phyloP scores from a whole-genome alignment of 1,140 invertebrate species.

The Leptinotarsa texana region DNA sequence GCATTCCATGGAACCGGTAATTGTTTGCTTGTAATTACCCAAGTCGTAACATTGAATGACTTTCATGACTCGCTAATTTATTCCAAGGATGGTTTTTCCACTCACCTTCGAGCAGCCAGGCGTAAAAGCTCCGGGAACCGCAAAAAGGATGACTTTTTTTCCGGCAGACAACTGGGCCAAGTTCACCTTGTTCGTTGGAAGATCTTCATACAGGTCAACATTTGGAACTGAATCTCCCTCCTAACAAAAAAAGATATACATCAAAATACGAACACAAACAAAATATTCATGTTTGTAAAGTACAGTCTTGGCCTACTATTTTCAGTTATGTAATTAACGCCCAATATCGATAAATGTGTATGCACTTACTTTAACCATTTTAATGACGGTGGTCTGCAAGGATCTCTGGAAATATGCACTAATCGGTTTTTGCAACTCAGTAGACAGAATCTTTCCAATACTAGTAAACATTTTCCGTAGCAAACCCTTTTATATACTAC shows the following conservation, averaged over 20 bases:
- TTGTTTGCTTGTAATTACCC: no score
- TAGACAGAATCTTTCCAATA: constrained; percentile 12
- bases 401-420: constrained; percentile 15
- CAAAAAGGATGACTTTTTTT: constrained; percentile 88
- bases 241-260: constrained; percentile 58
- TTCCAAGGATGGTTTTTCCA: neutral
- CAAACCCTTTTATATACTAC: neutral
- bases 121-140: constrained; percentile 92
- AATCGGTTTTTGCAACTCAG: neutral
- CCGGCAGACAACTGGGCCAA: constrained; percentile 71
- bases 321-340: neutral
- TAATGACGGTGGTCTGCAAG: constrained; percentile 29
- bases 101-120: constrained; percentile 88
- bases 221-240: constrained; percentile 82
- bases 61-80: neutral
- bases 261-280: constrained; percentile 4
- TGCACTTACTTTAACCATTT: constrained; percentile 38
- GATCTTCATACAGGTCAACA: constrained; percentile 81
- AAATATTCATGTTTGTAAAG: neutral
- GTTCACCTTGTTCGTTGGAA: constrained; percentile 84
- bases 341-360: neutral
- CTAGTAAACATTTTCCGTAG: constrained; percentile 32
- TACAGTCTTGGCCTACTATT: no score
- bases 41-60: neutral
- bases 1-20: no score